These are phyloP conservation scores for Lepidiolamprologus cunningtoni DNA, from an alignment of 2,113 vertebrate species.

Conservation along the genomic window DNA sequence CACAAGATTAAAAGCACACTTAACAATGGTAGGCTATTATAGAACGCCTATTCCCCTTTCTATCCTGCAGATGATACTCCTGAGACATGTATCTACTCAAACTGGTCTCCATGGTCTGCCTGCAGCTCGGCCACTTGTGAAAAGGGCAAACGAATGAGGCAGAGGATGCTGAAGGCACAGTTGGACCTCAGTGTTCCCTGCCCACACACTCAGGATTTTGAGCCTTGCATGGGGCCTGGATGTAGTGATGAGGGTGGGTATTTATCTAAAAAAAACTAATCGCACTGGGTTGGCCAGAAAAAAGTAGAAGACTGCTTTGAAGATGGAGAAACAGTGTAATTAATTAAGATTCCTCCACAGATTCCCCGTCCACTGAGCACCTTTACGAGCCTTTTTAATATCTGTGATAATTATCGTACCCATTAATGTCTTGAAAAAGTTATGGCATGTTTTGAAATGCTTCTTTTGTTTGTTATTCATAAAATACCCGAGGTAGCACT, in stretches of 20 bases:
- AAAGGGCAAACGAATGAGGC: conserved; percentile 95
- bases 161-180: conserved; percentile 97
- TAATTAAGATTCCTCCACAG: neutral
- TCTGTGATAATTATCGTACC: neutral
- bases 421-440: neutral
- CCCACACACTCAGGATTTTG: conserved; percentile 95
- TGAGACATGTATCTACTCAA: conserved; percentile 98
- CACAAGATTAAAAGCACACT: neutral
- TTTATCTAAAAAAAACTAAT: neutral
- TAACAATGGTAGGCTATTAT: neutral
- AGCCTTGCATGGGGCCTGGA: conserved; percentile 97
- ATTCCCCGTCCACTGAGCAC: neutral
- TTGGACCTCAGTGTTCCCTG: conserved; percentile 94
- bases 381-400: neutral
- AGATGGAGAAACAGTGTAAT: neutral
- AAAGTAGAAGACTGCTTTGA: neutral
- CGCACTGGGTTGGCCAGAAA: neutral
- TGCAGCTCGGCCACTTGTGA: conserved; percentile 98
- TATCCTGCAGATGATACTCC: conserved; percentile 86
- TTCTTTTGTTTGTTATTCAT: neutral
- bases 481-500: neutral
- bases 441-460: neutral
- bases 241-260: conserved; percentile 91
- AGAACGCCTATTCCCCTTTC: neutral
- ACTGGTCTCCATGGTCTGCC: conserved; percentile 98